phyloP scores from a whole-genome alignment of 2,113 vertebrate genomes.

The Proterorhinus semilunaris region DNA sequence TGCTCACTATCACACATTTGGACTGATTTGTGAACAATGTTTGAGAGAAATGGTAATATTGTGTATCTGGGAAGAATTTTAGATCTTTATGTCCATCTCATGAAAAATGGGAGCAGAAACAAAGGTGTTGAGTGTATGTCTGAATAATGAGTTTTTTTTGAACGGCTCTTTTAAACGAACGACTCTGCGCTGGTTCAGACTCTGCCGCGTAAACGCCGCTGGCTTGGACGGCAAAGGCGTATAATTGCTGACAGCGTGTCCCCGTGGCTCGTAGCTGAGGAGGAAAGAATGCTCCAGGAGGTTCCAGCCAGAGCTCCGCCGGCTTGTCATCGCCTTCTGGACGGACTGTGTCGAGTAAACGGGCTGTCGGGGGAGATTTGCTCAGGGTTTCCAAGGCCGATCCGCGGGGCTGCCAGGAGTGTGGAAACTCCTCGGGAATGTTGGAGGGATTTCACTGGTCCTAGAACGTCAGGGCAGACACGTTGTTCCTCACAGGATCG shows the following conservation, averaged over 20 bases:
- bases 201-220: too few species aligned
- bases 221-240: conserved; percentile 31
- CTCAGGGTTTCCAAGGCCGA: conserved; percentile 64
- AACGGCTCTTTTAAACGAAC: too few species aligned
- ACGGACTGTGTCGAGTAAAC: conserved; percentile 67
- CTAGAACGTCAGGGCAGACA: too few species aligned
- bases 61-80: too few species aligned
- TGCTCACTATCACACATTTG: too few species aligned
- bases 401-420: conserved; percentile 58
- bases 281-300: conserved; percentile 53
- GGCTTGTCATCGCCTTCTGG: conserved; percentile 64
- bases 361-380: conserved; percentile 65
- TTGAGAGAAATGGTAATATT: too few species aligned
- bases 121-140: too few species aligned
- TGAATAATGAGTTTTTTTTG: background rate
- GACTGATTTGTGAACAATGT: too few species aligned
- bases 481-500: too few species aligned
- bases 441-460: background rate
- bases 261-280: conserved; percentile 38
- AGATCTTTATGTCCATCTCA: too few species aligned
- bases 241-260: conserved; percentile 42
- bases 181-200: too few species aligned
- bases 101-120: too few species aligned
- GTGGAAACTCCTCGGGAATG: conserved; percentile 53
- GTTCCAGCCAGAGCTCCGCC: conserved; percentile 54